phyloP scores from a whole-genome alignment of 2,113 vertebrate genomes.

The Numida meleagris region DNA sequence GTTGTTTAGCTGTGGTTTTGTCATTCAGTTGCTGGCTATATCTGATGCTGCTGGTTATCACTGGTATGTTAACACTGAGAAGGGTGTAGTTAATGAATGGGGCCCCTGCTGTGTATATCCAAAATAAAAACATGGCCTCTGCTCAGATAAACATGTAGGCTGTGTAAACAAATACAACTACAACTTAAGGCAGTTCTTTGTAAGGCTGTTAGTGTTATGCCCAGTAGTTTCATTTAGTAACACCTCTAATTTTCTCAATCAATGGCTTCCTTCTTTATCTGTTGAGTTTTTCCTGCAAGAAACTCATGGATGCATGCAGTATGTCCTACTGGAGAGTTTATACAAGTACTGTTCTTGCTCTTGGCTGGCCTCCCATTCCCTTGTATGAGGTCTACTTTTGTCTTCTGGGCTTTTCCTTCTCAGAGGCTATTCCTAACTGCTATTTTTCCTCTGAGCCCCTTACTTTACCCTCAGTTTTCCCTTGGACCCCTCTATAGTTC shows the following conservation, averaged over 20 bases:
- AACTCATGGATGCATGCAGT: not conserved
- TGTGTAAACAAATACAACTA: not conserved
- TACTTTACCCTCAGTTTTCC: not conserved
- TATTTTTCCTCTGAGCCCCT: not conserved
- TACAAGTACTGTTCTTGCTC: not conserved
- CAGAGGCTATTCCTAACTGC: not conserved
- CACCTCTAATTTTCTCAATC: not conserved
- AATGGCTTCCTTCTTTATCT: not conserved
- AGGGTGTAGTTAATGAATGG: not conserved
- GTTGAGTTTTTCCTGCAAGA: not conserved
- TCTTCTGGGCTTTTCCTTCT: not conserved
- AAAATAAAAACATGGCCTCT: not conserved
- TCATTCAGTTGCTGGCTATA: not conserved
- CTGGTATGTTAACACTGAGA: accelerated
- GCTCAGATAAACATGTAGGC: not conserved
- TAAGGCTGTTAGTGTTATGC: not conserved
- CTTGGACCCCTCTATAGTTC: not conserved
- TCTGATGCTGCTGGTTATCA: not conserved
- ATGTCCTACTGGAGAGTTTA: not conserved
- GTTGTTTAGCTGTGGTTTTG: not conserved
- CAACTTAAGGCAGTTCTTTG: not conserved
- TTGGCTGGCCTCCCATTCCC: not conserved
- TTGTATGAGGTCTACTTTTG: not conserved
- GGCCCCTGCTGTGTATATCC: not conserved
- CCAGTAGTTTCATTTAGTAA: not conserved